Evolutionary conservation across 2,888 invertebrate genomes (phyloP).

Genomic region (Epinotia nisella): DNA sequence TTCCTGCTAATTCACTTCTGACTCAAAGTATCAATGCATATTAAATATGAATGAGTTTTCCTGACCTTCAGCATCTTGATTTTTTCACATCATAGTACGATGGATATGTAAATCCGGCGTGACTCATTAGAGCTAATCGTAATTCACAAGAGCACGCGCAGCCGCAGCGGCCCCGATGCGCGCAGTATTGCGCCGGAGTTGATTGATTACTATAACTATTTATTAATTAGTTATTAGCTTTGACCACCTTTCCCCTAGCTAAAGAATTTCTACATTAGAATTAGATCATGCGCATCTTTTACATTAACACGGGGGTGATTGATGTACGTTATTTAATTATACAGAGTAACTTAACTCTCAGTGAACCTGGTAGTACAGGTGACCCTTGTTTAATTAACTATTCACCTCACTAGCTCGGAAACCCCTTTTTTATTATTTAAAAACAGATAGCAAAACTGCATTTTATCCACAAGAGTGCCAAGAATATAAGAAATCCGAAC

Average conservation of each 20-base stretch:
- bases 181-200: conserved; percentile 31
- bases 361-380: background rate
- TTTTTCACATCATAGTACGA: conserved; percentile 25
- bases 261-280: conserved; percentile 6
- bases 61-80: conserved; percentile 37
- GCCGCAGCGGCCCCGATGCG: conserved; percentile 47
- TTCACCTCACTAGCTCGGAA: too few species aligned
- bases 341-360: background rate
- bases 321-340: conserved; percentile 13
- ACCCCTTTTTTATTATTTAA: too few species aligned
- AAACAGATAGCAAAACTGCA: too few species aligned
- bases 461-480: too few species aligned
- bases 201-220: conserved; percentile 34
- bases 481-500: too few species aligned
- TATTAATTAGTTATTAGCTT: conserved; percentile 23
- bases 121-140: conserved; percentile 66
- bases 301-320: conserved; percentile 10
- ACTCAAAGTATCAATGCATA: conserved; percentile 24
- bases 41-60: conserved; percentile 40
- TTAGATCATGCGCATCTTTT: conserved; percentile 1
- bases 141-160: conserved; percentile 57
- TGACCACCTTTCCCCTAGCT: conserved; percentile 10
- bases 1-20: conserved; percentile 60
- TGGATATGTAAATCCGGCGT: conserved; percentile 65
- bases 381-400: background rate